These are phyloP conservation scores for Scomber japonicus DNA, from an alignment of 2,113 vertebrate species.

Conservation along the genomic window DNA sequence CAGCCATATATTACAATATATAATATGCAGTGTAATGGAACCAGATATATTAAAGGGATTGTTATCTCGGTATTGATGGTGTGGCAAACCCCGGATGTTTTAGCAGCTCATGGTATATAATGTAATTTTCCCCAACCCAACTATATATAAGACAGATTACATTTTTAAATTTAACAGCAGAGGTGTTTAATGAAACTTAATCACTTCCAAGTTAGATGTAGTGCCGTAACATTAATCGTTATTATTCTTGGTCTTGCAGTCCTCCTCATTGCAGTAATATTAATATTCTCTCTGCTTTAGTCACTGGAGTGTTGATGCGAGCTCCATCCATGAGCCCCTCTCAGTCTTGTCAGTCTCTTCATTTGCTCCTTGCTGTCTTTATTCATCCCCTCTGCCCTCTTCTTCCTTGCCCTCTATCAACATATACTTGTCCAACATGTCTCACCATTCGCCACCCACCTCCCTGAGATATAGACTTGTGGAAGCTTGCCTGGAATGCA, in stretches of 20 bases:
- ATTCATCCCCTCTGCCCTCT: neutral
- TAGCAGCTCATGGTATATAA: no score
- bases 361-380: neutral
- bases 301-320: constrained; percentile 2
- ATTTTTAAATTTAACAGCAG: neutral
- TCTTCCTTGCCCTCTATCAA: constrained; percentile 21
- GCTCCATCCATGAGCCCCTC: neutral
- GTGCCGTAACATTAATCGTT: neutral
- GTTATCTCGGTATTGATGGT: neutral
- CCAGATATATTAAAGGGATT: neutral
- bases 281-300: neutral
- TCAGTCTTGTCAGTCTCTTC: neutral
- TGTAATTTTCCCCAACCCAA: no score
- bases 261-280: constrained; percentile 3
- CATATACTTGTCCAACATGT: constrained; percentile 35
- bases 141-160: neutral
- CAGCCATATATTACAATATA: no score
- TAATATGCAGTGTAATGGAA: neutral
- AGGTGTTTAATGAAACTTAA: neutral
- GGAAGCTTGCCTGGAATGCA: constrained; percentile 72
- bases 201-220: neutral
- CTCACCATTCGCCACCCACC: constrained; percentile 30
- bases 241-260: neutral
- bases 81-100: neutral
- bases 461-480: constrained; percentile 57